Base-by-base conservation (phyloP, 2,113 vertebrate genomes). In the Pachypanchax playfairii region DNA sequence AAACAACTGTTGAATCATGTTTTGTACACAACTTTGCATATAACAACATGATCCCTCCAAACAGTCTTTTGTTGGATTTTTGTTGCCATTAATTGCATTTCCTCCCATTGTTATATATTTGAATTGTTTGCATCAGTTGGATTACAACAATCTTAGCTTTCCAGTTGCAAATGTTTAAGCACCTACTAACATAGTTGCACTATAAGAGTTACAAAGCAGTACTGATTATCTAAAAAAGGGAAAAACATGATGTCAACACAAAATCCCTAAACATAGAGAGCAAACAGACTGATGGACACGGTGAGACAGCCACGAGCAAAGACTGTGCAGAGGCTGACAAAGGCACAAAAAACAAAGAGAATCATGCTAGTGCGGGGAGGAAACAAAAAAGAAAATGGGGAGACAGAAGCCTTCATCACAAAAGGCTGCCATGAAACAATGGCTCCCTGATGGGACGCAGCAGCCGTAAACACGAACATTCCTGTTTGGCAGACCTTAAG, bases 341-440 rank as follows among this genome's bases (percentile, higher is more conserved):
- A 15, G 20, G 47, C 14, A 26, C 15, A 24, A 52, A 55, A 69
- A 56, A 62, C 64, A 71, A 48, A 69, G 46, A 39, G 25, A 56
- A 60, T 57, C 25, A 55, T 72, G 56, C 66, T 56, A 63, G 43
- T 55, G 72, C 28, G 50, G 35, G 53, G 44, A 58, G 18, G 44
- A 55, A 70, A 47, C 12, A 14, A 72, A n/a, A n/a, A n/a, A 54
- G 72, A 41, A 33, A 7, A 12, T 35, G 4, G 53, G 35, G 41
- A 46, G 31, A 67, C 41, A 59, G 62, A 70, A 49, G 62, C 70
- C 44, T 70, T 73, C 50, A 64, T 76, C 59, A 70, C 66, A 59
- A 67, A 84, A 70, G 63, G 55, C 60, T 46, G 18, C 62, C 47
- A 48, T 67, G 65, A 85, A 84, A 84, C 73, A 84, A 82, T 61